Base-by-base conservation (phyloP, 2,888 invertebrate species). In the Heliconius erato region DNA sequence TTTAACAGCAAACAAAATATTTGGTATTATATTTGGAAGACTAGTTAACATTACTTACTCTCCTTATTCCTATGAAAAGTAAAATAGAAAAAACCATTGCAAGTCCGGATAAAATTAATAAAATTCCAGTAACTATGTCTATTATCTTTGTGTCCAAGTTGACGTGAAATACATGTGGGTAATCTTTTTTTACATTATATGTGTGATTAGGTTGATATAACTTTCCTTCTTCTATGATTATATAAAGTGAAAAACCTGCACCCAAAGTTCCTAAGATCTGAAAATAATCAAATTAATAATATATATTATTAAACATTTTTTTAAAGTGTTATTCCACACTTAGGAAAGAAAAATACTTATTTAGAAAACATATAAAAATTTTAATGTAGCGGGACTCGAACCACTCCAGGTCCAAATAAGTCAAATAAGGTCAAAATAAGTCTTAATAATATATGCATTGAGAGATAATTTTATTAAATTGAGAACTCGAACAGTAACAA, bases 31-130 rank as follows among this genome's bases (percentile, higher is more conserved):
- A 28, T 67, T 32, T 32, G 28, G 67, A 26, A 67, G 65, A 26
- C 65, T 28, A 26, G 16, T 67, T 28, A n/a, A 7, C 71, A 72
- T 44, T 49, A 28, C 63, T 81, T 65, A 81, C 81, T 77, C 65
- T 81, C 44, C n/a, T 78, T 16, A 78, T 32, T 32, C 81, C 81
- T 19, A 81, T 35, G 23, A 81, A 32, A 44, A 81, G 78, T 32
- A 81, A 71, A 71, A 71, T 40, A 28, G 81, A 81, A 65, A 81
- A 78, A 26, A 16, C 44, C 44, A 81, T 71, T 4, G 49, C 71
- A n/a, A 81, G 44, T 32, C 23, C 12, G 7, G 63, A 65, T 72
- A 81, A 65, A 71, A 81, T 44, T n/a, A 77, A 59, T 6, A 78
- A 16, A 32, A 78, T 81, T 32, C 77, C 78, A 78, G 71, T 28